Percentiles rank a stretch among this genome's conserved stretches.
These are phyloP conservation scores for Augiades crinisus DNA, from an alignment of 2,888 invertebrate genomes.

Conservation along the genomic window DNA sequence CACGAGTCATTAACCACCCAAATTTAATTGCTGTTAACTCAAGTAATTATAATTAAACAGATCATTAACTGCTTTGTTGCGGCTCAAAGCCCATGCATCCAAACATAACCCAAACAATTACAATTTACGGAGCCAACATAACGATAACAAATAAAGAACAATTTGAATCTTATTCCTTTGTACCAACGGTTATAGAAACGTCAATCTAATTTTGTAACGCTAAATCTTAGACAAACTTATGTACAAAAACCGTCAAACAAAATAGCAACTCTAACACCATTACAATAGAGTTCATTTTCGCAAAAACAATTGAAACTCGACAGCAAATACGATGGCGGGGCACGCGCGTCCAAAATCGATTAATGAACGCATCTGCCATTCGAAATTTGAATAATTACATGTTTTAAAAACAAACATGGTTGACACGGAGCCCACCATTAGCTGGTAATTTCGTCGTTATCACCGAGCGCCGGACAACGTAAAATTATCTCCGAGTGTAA, in stretches of 20 bases:
- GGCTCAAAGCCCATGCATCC: conserved; percentile 31
- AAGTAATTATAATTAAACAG: conserved; percentile 47
- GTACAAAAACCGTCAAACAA: not conserved
- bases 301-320: not conserved
- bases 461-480: conserved; percentile 37
- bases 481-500: conserved; percentile 19
- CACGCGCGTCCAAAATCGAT: conserved; percentile 45
- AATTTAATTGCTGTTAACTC: conserved; percentile 46
- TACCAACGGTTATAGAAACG: not conserved
- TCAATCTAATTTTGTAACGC: not conserved
- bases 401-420: conserved; percentile 58
- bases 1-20: conserved; percentile 48
- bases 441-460: conserved; percentile 44
- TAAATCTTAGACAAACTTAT: conserved; percentile 21
- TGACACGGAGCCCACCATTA: conserved; percentile 57
- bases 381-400: conserved; percentile 75
- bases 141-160: not conserved
- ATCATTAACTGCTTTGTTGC: conserved; percentile 48
- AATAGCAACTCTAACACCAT: conserved; percentile 1
- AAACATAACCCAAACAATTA: conserved; percentile 27
- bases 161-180: conserved; percentile 1
- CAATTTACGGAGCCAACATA: conserved; percentile 28
- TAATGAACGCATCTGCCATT: conserved; percentile 71
- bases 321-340: conserved; percentile 3
- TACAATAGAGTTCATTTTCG: conserved; percentile 11